Conservation (phyloP, 1,140 invertebrate genomes). For the Idris sp. region DNA sequence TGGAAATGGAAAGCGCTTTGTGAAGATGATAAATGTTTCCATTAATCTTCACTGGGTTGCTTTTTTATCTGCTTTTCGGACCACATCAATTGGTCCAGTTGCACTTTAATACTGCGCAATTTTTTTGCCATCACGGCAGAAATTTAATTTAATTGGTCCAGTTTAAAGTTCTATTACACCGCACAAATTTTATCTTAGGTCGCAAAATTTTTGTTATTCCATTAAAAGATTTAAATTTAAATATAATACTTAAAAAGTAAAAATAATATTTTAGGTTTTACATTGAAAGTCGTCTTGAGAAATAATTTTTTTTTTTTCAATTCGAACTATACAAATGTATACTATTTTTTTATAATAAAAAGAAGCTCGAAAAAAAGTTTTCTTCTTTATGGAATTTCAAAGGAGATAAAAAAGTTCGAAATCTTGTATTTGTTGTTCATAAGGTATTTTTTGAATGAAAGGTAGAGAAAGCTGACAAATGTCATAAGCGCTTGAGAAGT, state of each 20-base stretch:
- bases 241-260: too few species aligned
- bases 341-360: too few species aligned
- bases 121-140: conserved; percentile 1
- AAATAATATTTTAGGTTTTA: too few species aligned
- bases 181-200: not conserved
- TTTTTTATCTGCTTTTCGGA: conserved; percentile 10
- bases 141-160: conserved; percentile 4
- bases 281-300: too few species aligned
- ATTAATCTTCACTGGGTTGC: conserved; percentile 7
- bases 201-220: too few species aligned
- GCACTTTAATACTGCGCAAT: conserved; percentile 3
- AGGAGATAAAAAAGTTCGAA: conserved; percentile 12
- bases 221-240: too few species aligned
- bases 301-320: not conserved
- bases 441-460: conserved; percentile 36
- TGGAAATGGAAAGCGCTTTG: conserved; percentile 63
- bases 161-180: not conserved
- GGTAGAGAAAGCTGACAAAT: conserved; percentile 58
- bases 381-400: conserved; percentile 2
- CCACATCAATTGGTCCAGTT: not conserved
- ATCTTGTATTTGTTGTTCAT: conserved; percentile 47
- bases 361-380: too few species aligned
- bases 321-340: too few species aligned
- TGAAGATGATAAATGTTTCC: conserved; percentile 46
- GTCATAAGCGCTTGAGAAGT: conserved; percentile 34